Evolutionary conservation across 2,113 vertebrate genomes (phyloP), one percentile per base, ranked within the genome.

Genomic region (Planiliza haematocheilus): DNA sequence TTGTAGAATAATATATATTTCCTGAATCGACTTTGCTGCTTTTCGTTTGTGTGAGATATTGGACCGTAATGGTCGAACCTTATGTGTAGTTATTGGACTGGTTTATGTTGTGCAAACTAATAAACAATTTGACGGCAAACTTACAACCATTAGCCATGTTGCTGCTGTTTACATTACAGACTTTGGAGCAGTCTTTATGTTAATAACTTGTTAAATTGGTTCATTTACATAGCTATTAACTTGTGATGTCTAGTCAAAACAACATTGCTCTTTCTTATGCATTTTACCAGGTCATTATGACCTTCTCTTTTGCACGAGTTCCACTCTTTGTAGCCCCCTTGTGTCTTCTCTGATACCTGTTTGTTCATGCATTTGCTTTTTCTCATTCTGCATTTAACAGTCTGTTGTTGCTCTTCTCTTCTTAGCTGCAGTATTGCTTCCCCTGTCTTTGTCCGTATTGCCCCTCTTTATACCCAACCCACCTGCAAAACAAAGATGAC

Each of bases 191-290:
- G 24, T 13, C 46, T 55, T 74, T 58, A 75, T 55, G 65, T 48
- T 72, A 74, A 56, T 82, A 62, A 65, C 30, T 8, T 50, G 9
- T n/a, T 77, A 18, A 84, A 69, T 79, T 45, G 56, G 45, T 69
- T 42, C 41, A 79, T 83, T 81, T 83, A 69, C 57, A 77, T 76
- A 61, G 49, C 68, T 50, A 74, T 79, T 85, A 81, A 66, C 61
- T 61, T 41, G 53, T 74, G 68, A 81, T 84, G 55, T 75, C 6
- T 68, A 72, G 50, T 70, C 43, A 76, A 70, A 82, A 81, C 67
- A 83, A 45, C 34, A 57, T 59, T 79, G 55, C 8, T 70, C 30
- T 80, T 66, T 57, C 34, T 34, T 61, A 49, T 46, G 36, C 39
- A 45, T 72, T 43, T 60, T 63, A 60, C 70, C 21, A 18, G 39